Percentiles rank a stretch among this genome's conserved stretches.
Evolutionary conservation across 2,888 invertebrate genomes (phyloP).

Genomic region (Byasa hedistus): DNA sequence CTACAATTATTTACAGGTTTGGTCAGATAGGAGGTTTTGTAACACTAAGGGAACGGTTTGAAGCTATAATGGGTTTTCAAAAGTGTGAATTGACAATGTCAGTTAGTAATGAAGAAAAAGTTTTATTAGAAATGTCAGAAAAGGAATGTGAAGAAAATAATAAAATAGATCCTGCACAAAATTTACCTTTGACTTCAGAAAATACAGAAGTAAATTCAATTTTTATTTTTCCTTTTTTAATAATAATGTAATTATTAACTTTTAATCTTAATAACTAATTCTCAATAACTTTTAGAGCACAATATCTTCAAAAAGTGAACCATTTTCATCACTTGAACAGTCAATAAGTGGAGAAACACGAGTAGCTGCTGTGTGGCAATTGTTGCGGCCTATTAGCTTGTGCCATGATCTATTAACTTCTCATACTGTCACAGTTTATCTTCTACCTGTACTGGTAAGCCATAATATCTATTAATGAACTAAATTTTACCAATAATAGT

Average conservation of each 20-base stretch:
- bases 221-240: constrained; percentile 3
- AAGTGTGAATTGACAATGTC: constrained; percentile 71
- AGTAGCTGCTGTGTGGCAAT: constrained; percentile 74
- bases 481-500: background rate
- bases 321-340: constrained; percentile 67
- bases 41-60: constrained; percentile 90
- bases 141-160: constrained; percentile 63
- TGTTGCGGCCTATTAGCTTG: constrained; percentile 94
- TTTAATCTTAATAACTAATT: constrained; percentile 30
- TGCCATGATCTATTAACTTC: constrained; percentile 95
- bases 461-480: constrained; percentile 1
- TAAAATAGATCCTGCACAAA: constrained; percentile 51
- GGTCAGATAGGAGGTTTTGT: constrained; percentile 94
- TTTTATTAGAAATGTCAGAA: constrained; percentile 63
- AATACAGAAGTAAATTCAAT: constrained; percentile 54
- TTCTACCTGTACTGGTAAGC: constrained; percentile 93
- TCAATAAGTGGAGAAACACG: constrained; percentile 64
- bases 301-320: constrained; percentile 57
- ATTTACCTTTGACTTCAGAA: constrained; percentile 50
- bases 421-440: constrained; percentile 93
- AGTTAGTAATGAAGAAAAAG: constrained; percentile 65
- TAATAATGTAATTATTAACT: constrained; percentile 2
- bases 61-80: constrained; percentile 83
- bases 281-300: constrained; percentile 40
- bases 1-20: constrained; percentile 79